Base-by-base conservation (phyloP, 2,113 vertebrate species). In the Sylvia atricapilla region DNA sequence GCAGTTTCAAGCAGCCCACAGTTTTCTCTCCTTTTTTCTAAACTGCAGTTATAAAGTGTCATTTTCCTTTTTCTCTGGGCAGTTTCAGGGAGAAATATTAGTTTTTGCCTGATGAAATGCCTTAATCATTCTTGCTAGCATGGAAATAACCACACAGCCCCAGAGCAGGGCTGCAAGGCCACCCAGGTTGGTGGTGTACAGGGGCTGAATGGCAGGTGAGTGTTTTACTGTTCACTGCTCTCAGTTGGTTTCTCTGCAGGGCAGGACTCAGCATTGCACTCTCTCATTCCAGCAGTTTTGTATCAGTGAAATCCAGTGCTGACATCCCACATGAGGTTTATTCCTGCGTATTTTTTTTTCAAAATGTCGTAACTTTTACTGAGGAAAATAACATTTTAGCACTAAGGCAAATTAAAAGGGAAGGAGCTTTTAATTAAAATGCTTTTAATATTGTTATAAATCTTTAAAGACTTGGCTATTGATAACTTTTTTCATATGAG, bases 361-460 rank as follows among this genome's bases (percentile, higher is more conserved):
- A 35, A 78, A 82, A 63, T 78, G 47, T 81, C 5, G 0, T 89
- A 21, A 37, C 56, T 89, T 92, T 89, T 84, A 91, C 78, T 43
- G 66, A 76, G 28, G 35, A 89, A 92, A 94, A 85, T 46, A 94
- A 64, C 44, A 79, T 82, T 89, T 92, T 92, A 91, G 30, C 58
- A 82, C n/a, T 7, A 31, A 91, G 53, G 7, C 62, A 91, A 60
- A 73, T 89, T 82, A 62, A 63, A 93, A 93, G 50, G 63, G 16
- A 83, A 73, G 41, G 87, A 84, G n/a, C 19, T n/a, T n/a, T n/a
- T n/a, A n/a, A n/a, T n/a, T n/a, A 72, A 92, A 83, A 78, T 75
- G 23, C 3, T 35, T 89, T 81, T 84, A 31, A 28, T 68, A 35
- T 78, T 72, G 47, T 75, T 28, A 49, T 81, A 55, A 88, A 88